Base-by-base conservation (phyloP, 2,113 vertebrate genomes). In the Melanotaenia duboulayi region DNA sequence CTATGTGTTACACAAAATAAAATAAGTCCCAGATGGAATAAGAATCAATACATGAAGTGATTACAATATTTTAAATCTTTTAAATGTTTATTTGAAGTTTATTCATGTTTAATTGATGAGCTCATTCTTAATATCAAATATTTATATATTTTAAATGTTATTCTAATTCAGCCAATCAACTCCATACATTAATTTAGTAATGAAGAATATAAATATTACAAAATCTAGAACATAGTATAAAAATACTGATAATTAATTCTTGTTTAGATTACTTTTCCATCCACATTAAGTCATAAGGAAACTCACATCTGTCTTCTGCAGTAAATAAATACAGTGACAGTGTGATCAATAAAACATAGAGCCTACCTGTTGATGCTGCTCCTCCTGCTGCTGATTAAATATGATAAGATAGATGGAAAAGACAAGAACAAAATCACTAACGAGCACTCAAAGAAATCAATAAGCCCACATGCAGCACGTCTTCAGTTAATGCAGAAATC, bases 351-450 rank as follows among this genome's bases (percentile, higher is more conserved):
- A 40, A 42, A 23, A 25, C 20, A 23, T 51, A 11, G 17, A 20
- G 42, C 85, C 50, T 83, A 92, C 90, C 90, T 89, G 89, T 80
- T 68, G 89, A 49, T 74, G 84, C 74, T 11, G 86, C 81, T 86
- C 70, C 90, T 81, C 74, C 85, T 40, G 78, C 74, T 74, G 85
- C 82, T 52, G 73, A n/a, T 64, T 2, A 39, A 56, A 60, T 60
- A 55, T 20, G 61, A 64, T 2, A 66, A 78, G 50, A 77, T 65
- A 73, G 48, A 85, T 10, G 51, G 66, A 44, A 61, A 82, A 80
- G 37, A 85, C 7, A n/a, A 83, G 80, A 86, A 71, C 52, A 22
- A 4, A 7, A 42, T 81, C 58, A 76, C 60, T 65, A 71, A 84
- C 16, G 56, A 64, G 17, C 25, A 51, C 17, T 65, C 71, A 76